phyloP scores from a whole-genome alignment of 2,113 vertebrate genomes.

The Procavia capensis region DNA sequence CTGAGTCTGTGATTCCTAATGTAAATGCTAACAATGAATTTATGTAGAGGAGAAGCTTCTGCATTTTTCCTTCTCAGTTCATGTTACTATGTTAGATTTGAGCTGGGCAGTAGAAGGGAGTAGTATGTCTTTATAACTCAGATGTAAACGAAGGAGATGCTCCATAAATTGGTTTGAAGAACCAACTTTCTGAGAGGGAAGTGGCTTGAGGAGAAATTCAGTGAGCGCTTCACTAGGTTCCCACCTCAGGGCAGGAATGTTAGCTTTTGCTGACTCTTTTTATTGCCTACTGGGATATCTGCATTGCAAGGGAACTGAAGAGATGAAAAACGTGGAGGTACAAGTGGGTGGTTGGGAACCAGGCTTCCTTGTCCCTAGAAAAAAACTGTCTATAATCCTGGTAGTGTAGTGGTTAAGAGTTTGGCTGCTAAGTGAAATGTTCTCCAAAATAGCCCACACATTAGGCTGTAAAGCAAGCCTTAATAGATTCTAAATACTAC shows the following conservation, averaged over 20 bases:
- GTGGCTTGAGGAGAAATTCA: background rate
- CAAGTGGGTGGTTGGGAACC: background rate
- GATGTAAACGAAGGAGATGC: background rate
- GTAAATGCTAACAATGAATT: background rate
- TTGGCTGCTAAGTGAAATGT: too few relatives aligned
- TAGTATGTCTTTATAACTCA: conserved; percentile 24
- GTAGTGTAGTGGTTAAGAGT: background rate
- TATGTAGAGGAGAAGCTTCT: background rate
- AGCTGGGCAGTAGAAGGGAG: background rate
- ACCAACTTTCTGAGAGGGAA: background rate
- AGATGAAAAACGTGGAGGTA: background rate
- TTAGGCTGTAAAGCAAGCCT: too few relatives aligned
- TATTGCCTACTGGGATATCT: background rate
- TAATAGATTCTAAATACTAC: too few relatives aligned
- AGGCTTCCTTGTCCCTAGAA: background rate
- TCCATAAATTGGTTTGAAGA: conserved; percentile 35
- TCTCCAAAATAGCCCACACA: too few relatives aligned
- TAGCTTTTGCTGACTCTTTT: background rate
- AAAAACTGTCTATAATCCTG: background rate
- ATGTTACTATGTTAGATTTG: background rate
- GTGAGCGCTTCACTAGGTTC: background rate
- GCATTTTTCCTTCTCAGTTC: background rate
- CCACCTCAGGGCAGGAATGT: conserved; percentile 56
- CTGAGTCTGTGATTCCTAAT: background rate
- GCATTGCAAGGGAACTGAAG: background rate